Evolutionary conservation across 2,797 vertebrate species (phyloP).

Genomic region (Microcaecilia unicolor): DNA sequence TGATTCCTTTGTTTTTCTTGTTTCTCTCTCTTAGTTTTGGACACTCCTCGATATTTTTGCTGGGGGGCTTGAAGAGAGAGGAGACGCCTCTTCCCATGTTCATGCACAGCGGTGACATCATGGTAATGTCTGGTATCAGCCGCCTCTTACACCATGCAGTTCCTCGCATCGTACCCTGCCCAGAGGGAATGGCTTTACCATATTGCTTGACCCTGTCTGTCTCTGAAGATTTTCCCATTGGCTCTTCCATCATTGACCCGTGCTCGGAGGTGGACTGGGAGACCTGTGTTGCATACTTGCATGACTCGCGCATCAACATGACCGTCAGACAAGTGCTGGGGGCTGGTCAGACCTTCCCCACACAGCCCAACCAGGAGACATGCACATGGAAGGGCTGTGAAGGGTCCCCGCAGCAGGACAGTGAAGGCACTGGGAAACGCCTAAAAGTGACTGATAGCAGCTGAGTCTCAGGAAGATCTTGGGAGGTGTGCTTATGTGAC

Average conservation of each 20-base stretch:
- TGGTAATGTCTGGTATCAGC: slow-evolving; percentile 91
- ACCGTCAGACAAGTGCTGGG: slow-evolving; percentile 84
- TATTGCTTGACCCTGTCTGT: slow-evolving; percentile 20
- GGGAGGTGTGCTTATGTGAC: neutral
- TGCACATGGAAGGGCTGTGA: neutral
- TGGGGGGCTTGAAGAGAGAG: slow-evolving; percentile 73
- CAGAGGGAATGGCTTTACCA: slow-evolving; percentile 38
- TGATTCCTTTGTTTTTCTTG: neutral
- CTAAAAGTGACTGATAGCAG: slow-evolving; percentile 21
- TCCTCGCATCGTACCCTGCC: slow-evolving; percentile 68
- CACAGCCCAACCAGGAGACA: slow-evolving; percentile 15
- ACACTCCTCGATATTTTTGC: slow-evolving; percentile 83
- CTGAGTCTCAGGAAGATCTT: slow-evolving; percentile 14
- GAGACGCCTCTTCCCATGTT: slow-evolving; percentile 79
- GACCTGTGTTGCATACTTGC: slow-evolving; percentile 73
- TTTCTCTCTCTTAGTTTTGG: slow-evolving; percentile 68
- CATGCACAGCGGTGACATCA: slow-evolving; percentile 90
- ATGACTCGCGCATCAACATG: slow-evolving; percentile 80
- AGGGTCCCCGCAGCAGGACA: slow-evolving; percentile 10
- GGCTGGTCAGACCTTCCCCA: slow-evolving; percentile 64
- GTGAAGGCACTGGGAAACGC: slow-evolving; percentile 26
- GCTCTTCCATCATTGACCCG: slow-evolving; percentile 32
- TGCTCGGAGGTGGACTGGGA: slow-evolving; percentile 74
- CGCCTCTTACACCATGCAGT: slow-evolving; percentile 88
- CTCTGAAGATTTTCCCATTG: slow-evolving; percentile 11